Evolutionary conservation across 1,140 invertebrate genomes (phyloP).

Genomic region (Berghia stephanieae): DNA sequence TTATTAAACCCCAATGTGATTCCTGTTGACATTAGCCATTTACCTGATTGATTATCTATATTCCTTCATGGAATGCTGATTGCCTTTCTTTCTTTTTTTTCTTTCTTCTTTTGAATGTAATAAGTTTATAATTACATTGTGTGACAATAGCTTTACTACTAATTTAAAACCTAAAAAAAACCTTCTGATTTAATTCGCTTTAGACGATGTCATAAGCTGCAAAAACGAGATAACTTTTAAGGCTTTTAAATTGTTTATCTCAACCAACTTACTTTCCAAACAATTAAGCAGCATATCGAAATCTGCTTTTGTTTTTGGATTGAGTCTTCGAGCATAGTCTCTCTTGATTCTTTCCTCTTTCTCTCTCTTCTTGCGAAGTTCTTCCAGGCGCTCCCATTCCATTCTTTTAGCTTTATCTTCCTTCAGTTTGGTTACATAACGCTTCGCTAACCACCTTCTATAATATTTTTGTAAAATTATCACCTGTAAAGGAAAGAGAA

Average conservation of each 20-base stretch:
- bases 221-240: background rate
- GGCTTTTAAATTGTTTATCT: background rate
- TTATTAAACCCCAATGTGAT: too few relatives aligned
- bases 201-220: background rate
- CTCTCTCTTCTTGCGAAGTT: slow-evolving; percentile 62
- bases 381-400: slow-evolving; percentile 63
- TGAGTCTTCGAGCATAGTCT: slow-evolving; percentile 66
- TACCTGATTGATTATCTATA: too few relatives aligned
- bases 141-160: too few relatives aligned
- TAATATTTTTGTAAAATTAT: slow-evolving; percentile 58
- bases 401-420: slow-evolving; percentile 56
- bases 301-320: slow-evolving; percentile 67
- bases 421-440: slow-evolving; percentile 56
- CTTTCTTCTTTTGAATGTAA: too few relatives aligned
- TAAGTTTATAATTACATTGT: too few relatives aligned
- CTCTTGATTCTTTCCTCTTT: slow-evolving; percentile 64
- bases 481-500: slow-evolving; percentile 44
- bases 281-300: slow-evolving; percentile 67
- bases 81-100: too few relatives aligned
- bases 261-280: slow-evolving; percentile 61
- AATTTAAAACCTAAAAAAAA: too few relatives aligned
- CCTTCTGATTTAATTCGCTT: background rate
- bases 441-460: slow-evolving; percentile 54
- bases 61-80: too few relatives aligned
- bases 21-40: too few relatives aligned